A percentile compares a stretch with the other conserved stretches of the same genome.
Evolutionary conservation across 2,113 vertebrate species (phyloP).

Genomic region (human): GRCh38 chr7:51562501-51563000

Average conservation of each 20-base stretch:
- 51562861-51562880: not conserved
- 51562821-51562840: not conserved
- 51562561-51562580: not conserved
- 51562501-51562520: no score
- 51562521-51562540: no score
- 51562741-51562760: not conserved
- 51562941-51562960: no score
- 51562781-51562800: not conserved
- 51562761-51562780: not conserved
- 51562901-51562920: not conserved
- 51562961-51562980: no score
- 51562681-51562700: not conserved
- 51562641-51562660: not conserved
- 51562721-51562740: not conserved
- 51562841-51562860: not conserved
- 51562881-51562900: not conserved
- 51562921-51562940: no score
- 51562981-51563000: no score
- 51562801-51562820: not conserved
- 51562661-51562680: no score
- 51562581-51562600: not conserved
- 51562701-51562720: rapidly evolving
- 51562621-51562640: not conserved
- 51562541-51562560: no score
- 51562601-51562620: not conserved